These are phyloP conservation scores for Orgyia antiqua DNA, from an alignment of 2,888 invertebrate species.

Conservation along the genomic window DNA sequence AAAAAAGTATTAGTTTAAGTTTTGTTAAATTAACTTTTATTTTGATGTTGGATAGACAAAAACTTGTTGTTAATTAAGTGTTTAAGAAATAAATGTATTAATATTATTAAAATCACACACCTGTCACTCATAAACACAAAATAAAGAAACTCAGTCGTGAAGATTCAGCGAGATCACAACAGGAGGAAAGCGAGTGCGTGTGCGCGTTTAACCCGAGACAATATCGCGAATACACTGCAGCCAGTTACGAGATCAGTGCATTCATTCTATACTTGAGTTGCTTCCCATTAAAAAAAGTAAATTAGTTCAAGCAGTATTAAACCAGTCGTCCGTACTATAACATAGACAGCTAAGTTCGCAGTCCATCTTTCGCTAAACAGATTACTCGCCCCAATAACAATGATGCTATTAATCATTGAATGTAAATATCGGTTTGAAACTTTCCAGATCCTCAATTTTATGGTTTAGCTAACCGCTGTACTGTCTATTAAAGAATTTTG, in stretches of 20 bases:
- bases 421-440: constrained; percentile 62
- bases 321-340: constrained; percentile 22
- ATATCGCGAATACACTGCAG: constrained; percentile 51
- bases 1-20: constrained; percentile 1
- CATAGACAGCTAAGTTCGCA: constrained; percentile 19
- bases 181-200: constrained; percentile 21
- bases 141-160: constrained; percentile 1
- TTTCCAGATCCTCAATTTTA: constrained; percentile 56
- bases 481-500: constrained; percentile 49
- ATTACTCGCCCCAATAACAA: constrained; percentile 44
- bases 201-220: constrained; percentile 43
- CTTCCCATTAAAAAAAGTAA: constrained; percentile 48
- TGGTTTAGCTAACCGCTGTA: constrained; percentile 48
- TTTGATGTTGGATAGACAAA: not conserved
- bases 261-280: constrained; percentile 53
- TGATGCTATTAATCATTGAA: constrained; percentile 60
- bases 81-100: not conserved
- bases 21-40: not conserved
- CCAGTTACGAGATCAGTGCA: constrained; percentile 41
- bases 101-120: constrained; percentile 29
- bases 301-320: constrained; percentile 19
- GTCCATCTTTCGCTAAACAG: constrained; percentile 7
- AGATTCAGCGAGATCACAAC: constrained; percentile 5
- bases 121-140: constrained; percentile 42
- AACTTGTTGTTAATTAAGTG: not conserved